Evolutionary conservation across 2,113 vertebrate genomes (phyloP), one percentile per base, ranked within the genome.

Genomic region (Myiagra hebetior): DNA sequence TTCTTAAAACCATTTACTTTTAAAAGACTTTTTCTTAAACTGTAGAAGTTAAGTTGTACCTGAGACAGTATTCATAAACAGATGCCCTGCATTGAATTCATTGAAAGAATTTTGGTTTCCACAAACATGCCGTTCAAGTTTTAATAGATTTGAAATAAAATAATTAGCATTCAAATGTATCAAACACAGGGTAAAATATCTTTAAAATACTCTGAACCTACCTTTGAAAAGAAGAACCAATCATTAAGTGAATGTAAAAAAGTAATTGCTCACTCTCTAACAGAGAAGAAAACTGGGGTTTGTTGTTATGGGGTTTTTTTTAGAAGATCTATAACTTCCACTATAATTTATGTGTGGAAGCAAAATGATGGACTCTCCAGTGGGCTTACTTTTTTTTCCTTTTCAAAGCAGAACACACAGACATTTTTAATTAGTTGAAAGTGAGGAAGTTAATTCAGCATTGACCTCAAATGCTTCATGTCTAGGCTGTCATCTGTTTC

Each of bases 361-460:
- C 33, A 80, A 41, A 74, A 77, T n/a, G 6, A 47, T 93, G 35
- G 21, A 69, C 80, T 89, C 55, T 89, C 50, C 46, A 69, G 37
- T 0, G 0, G 2, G 4, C 24, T 53, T 85, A 6, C 15, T 63
- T 73, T 62, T 69, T 53, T 53, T 64, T 19, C 16, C 20, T 77
- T 91, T 87, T 65, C 52, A 90, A 94, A 87, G 35, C 22, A 24
- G 50, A 93, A 76, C 49, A 73, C 26, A 46, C 42, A 70, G 67
- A 21, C 39, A 37, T 93, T 88, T 84, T 92, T 88, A 95, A 68
- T 93, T 89, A 88, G 60, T 62, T 84, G 44, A 84, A 91, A 84
- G 52, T 26, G 47, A 68, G 69, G 77, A 93, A 78, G 76, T 77
- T 80, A 82, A 88, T 88, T 83, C 72, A 92, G 11, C 52, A 68